Conservation (phyloP, 2,113 vertebrate species). For the Pseudorectes ferrugineus region DNA sequence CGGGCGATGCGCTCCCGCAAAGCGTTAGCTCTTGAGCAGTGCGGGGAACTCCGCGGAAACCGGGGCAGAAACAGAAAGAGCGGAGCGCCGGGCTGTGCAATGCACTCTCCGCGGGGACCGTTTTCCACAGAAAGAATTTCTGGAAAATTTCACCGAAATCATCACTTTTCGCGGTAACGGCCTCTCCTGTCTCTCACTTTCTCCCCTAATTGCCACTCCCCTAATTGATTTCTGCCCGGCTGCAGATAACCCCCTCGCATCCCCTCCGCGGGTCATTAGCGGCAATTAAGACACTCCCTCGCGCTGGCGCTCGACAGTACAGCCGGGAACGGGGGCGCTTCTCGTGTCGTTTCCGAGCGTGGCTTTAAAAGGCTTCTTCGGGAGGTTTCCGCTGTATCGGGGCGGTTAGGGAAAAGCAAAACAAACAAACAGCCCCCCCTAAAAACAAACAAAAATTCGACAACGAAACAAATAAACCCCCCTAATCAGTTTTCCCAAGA, state of each 20-base stretch:
- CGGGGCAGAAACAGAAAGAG: neutral
- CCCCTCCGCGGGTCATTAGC: neutral
- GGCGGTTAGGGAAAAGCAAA: neutral
- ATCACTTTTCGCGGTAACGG: neutral
- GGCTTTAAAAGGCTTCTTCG: neutral
- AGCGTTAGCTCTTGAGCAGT: neutral
- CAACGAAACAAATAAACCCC: fast-evolving
- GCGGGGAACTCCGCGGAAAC: neutral
- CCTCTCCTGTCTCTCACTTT: neutral
- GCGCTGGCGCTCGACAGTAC: neutral
- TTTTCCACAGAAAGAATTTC: neutral
- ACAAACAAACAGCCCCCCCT: neutral
- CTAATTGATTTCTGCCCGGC: neutral
- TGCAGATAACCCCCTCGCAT: neutral
- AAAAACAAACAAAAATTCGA: neutral
- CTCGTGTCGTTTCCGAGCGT: fast-evolving
- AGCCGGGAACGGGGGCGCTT: neutral
- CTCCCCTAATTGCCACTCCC: neutral
- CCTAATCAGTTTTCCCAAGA: fast-evolving
- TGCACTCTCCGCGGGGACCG: neutral
- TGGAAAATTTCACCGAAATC: neutral
- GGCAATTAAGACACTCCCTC: neutral
- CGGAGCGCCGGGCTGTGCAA: neutral
- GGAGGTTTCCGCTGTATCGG: neutral
- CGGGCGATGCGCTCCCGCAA: neutral